These are phyloP conservation scores for Ricordea florida DNA, from an alignment of 92 coral and sea anemone species.

Conservation along the genomic window DNA sequence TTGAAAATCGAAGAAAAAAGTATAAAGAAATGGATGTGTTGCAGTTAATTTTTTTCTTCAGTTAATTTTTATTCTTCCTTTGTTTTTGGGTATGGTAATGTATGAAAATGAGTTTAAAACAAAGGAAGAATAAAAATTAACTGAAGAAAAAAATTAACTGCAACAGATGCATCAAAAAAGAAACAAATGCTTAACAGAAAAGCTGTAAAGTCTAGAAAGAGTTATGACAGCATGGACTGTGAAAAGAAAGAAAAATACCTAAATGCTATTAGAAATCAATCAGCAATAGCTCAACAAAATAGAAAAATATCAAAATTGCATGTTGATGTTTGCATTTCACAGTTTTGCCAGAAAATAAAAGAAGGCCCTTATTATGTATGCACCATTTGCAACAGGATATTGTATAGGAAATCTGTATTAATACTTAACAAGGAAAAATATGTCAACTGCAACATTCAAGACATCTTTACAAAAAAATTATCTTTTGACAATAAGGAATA, in stretches of 20 bases:
- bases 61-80: too few relatives aligned
- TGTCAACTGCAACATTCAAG: slow-evolving; percentile 46
- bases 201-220: slow-evolving; percentile 31
- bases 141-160: slow-evolving; percentile 46
- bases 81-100: too few relatives aligned
- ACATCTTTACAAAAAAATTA: slow-evolving; percentile 50
- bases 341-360: slow-evolving; percentile 49
- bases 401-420: slow-evolving; percentile 56
- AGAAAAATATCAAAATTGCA: neutral
- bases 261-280: slow-evolving; percentile 22
- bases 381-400: slow-evolving; percentile 51
- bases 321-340: slow-evolving; percentile 45
- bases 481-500: slow-evolving; percentile 64
- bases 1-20: slow-evolving; percentile 11
- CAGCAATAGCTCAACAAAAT: slow-evolving; percentile 32
- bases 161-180: slow-evolving; percentile 45
- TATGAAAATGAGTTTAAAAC: too few relatives aligned
- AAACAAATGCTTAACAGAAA: slow-evolving; percentile 41
- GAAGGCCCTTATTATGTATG: slow-evolving; percentile 67
- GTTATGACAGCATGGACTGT: slow-evolving; percentile 37
- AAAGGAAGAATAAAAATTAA: too few relatives aligned
- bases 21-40: neutral
- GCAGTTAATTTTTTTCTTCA: too few relatives aligned
- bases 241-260: slow-evolving; percentile 33
- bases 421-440: slow-evolving; percentile 42